phyloP scores from a whole-genome alignment of 2,797 vertebrate genomes.

The Dryobates pubescens region DNA sequence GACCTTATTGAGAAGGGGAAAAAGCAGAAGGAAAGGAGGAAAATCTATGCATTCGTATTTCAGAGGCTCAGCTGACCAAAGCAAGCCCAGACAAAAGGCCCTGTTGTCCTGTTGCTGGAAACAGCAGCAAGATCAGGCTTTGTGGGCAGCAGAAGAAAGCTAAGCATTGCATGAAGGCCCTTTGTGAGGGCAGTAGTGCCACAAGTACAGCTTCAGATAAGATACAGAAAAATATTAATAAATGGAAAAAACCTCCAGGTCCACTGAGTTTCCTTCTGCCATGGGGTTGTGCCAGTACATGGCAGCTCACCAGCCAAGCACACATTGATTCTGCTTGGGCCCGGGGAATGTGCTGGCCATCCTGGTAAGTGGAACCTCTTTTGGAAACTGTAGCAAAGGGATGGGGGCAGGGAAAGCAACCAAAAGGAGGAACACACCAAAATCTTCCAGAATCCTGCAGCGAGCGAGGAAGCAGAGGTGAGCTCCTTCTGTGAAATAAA shows the following conservation, averaged over 20 bases:
- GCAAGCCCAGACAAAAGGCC: conserved; percentile 13
- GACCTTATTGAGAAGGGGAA: not conserved
- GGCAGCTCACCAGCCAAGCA: not conserved
- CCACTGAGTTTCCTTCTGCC: accelerated
- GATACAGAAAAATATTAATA: not conserved
- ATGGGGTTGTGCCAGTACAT: accelerated
- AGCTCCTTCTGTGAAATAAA: not conserved
- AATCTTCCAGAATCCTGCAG: not conserved
- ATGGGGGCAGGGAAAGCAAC: not conserved
- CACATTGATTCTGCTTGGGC: not conserved
- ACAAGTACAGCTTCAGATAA: not conserved
- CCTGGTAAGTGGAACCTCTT: not conserved
- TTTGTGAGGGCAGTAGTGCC: not conserved
- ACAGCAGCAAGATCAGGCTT: not conserved
- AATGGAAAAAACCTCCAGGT: not conserved
- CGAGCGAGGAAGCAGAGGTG: not conserved
- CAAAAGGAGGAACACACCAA: not conserved
- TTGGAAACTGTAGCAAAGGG: not conserved
- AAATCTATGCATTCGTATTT: conserved; percentile 21
- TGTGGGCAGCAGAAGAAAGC: not conserved
- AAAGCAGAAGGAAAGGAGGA: not conserved
- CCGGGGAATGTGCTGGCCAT: not conserved
- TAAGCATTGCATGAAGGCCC: not conserved
- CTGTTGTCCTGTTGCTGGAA: not conserved
- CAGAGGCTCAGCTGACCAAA: not conserved